phyloP scores from a whole-genome alignment of 2,113 vertebrate genomes.

The Strix aluco region DNA sequence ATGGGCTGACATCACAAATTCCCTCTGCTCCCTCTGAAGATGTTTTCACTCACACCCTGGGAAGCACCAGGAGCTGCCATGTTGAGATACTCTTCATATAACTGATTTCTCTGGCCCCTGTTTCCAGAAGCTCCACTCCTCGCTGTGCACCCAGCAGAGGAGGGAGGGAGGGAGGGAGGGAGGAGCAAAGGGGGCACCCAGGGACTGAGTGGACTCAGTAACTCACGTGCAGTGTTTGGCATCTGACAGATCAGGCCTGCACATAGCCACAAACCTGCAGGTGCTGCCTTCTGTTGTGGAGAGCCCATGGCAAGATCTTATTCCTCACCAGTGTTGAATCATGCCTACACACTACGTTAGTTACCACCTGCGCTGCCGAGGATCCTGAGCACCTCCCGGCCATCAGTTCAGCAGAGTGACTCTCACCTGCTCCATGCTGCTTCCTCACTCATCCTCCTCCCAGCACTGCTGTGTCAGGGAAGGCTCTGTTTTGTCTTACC shows the following conservation, averaged over 20 bases:
- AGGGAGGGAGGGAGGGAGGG: not conserved
- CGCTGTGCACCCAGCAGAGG: not conserved
- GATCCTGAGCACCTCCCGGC: not conserved
- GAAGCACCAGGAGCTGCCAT: not conserved
- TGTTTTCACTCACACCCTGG: not conserved
- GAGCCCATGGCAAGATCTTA: not conserved
- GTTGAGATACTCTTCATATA: not conserved
- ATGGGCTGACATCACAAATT: constrained; percentile 16
- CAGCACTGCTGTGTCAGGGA: not conserved
- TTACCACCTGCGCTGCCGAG: accelerated
- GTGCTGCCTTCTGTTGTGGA: not conserved
- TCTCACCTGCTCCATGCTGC: not conserved
- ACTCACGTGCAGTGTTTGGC: not conserved
- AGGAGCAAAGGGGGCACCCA: not conserved
- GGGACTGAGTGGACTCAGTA: not conserved
- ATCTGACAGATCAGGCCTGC: not conserved
- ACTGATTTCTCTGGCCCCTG: accelerated
- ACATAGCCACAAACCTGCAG: not conserved
- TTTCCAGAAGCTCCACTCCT: not conserved
- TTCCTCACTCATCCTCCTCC: not conserved
- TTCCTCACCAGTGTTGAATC: not conserved
- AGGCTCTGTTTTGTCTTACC: not conserved
- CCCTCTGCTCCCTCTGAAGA: not conserved
- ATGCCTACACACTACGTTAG: accelerated
- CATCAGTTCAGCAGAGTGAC: not conserved